Evolutionary conservation across 2,888 invertebrate species (phyloP).

Genomic region (Cephus sareptanus): DNA sequence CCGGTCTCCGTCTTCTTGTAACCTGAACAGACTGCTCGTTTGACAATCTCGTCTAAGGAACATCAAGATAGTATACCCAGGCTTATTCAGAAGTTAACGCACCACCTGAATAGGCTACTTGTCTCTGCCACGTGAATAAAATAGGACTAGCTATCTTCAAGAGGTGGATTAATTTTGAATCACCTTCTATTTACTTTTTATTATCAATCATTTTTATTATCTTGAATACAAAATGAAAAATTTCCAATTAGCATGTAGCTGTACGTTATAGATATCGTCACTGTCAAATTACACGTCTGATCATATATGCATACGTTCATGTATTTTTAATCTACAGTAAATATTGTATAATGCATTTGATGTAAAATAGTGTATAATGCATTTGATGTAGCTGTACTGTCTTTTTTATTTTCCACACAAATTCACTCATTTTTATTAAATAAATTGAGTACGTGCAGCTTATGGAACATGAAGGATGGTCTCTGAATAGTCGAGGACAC

Average conservation of each 20-base stretch:
- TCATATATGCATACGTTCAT: neutral
- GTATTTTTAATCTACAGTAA: neutral
- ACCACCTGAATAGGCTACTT: neutral
- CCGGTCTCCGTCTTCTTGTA: constrained; percentile 62
- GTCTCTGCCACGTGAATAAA: neutral
- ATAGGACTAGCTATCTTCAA: neutral
- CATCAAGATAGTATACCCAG: neutral
- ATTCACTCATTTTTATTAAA: neutral
- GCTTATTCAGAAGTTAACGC: neutral
- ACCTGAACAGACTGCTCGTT: constrained; percentile 46
- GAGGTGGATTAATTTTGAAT: neutral
- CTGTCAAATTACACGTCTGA: neutral
- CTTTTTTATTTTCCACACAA: neutral
- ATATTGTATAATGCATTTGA: neutral
- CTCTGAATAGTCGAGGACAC: neutral
- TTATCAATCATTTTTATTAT: no score
- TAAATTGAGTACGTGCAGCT: neutral
- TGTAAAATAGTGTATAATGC: neutral
- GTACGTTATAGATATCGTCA: neutral
- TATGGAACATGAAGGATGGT: neutral
- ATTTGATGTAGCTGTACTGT: neutral
- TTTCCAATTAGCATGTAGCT: neutral
- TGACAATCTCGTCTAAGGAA: neutral
- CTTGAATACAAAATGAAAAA: neutral
- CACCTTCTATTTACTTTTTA: neutral